A percentile compares a stretch with the other conserved stretches of the same genome.
These are phyloP conservation scores for Eulacestoma nigropectus DNA, from an alignment of 2,113 vertebrate species.

Conservation along the genomic window DNA sequence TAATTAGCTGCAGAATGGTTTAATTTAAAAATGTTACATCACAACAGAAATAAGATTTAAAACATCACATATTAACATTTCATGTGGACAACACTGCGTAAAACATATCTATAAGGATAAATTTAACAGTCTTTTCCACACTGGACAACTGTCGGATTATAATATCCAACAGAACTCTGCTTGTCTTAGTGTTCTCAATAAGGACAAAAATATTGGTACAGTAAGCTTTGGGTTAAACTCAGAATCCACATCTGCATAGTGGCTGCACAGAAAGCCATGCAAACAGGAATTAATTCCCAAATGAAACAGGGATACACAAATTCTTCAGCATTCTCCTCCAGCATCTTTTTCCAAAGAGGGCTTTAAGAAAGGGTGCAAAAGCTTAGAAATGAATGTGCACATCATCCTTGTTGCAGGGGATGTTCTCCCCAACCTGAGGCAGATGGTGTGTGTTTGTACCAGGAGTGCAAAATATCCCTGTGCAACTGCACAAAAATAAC, in stretches of 20 bases:
- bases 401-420: neutral
- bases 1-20: slow-evolving; percentile 26
- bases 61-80: neutral
- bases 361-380: neutral
- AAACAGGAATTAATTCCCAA: neutral
- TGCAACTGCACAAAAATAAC: neutral
- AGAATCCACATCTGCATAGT: neutral
- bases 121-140: neutral
- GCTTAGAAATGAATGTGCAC: neutral
- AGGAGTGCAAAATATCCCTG: neutral
- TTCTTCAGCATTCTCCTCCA: neutral
- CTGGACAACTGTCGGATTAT: rapidly evolving
- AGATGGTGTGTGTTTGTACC: neutral
- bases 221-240: neutral
- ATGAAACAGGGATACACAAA: neutral
- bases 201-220: neutral
- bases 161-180: neutral
- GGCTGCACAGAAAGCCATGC: neutral
- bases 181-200: neutral
- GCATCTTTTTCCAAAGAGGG: neutral
- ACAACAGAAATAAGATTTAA: neutral
- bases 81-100: neutral
- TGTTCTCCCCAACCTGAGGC: neutral
- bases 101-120: neutral
- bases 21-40: neutral